A percentile compares a stretch with the other conserved stretches of the same genome.
Evolutionary conservation across 2,797 vertebrate species (phyloP).

Genomic region (Dallia pectoralis): DNA sequence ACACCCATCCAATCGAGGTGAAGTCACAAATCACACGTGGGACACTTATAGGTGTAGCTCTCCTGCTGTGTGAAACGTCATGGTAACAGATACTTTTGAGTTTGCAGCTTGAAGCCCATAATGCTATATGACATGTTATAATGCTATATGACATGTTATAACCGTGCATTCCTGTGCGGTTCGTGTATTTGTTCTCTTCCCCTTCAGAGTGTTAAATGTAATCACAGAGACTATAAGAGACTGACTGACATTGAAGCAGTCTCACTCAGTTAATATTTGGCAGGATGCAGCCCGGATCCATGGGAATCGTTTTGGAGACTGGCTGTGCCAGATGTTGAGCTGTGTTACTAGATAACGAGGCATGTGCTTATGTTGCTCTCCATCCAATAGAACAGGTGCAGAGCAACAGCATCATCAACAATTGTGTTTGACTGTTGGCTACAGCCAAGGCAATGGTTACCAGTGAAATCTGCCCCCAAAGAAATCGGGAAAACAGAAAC

Average conservation of each 20-base stretch:
- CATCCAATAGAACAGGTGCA: constrained; percentile 64
- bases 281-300: constrained; percentile 39
- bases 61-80: neutral
- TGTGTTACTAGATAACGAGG: constrained; percentile 38
- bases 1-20: neutral
- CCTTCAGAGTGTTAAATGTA: neutral
- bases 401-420: constrained; percentile 60
- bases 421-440: constrained; percentile 41
- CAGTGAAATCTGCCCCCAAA: constrained; percentile 9
- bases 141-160: neutral
- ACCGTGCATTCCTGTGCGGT: neutral
- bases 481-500: constrained; percentile 14
- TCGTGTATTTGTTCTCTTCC: neutral
- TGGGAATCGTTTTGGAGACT: constrained; percentile 40
- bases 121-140: neutral
- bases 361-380: constrained; percentile 44
- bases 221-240: neutral
- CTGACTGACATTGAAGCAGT: neutral
- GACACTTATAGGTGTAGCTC: neutral
- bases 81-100: neutral
- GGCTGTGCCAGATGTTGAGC: constrained; percentile 63
- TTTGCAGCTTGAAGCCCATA: neutral
- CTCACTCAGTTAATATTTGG: constrained; percentile 36
- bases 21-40: neutral
- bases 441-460: constrained; percentile 12